phyloP scores from a whole-genome alignment of 35 echinoderm and acorn worm species.

The Apostichopus japonicus region DNA sequence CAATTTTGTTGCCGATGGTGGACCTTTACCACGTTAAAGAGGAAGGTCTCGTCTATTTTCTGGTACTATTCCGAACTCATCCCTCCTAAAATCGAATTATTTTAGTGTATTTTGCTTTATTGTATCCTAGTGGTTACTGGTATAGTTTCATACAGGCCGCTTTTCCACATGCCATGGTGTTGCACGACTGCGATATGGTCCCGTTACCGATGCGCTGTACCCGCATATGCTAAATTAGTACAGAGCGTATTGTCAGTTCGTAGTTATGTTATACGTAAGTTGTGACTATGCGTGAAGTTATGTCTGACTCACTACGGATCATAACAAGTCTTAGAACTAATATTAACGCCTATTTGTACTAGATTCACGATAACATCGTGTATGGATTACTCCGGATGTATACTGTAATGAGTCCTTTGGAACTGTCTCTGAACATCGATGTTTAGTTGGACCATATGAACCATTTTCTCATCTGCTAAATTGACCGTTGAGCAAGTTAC shows the following conservation, averaged over 20 bases:
- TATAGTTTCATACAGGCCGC: too few species aligned
- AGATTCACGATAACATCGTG: constrained; percentile 3
- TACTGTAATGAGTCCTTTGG: background rate
- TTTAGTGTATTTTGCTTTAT: too few species aligned
- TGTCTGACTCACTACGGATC: constrained; percentile 6
- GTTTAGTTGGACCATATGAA: background rate
- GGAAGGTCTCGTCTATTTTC: too few species aligned
- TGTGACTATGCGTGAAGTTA: constrained; percentile 10
- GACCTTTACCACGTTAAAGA: too few species aligned
- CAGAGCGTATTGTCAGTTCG: constrained; percentile 5
- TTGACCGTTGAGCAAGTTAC: background rate
- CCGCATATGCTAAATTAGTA: background rate
- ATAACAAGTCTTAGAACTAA: constrained; percentile 8
- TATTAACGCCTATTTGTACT: constrained; percentile 16
- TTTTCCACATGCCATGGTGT: background rate
- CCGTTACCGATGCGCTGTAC: background rate
- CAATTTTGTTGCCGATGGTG: too few species aligned
- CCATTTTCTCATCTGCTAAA: background rate
- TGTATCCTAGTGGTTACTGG: too few species aligned
- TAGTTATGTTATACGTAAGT: background rate
- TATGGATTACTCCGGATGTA: background rate
- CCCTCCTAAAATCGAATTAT: too few species aligned
- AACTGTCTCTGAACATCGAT: background rate
- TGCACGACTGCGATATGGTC: background rate
- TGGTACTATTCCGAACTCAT: too few species aligned